Conservation (phyloP, 2,113 vertebrate genomes). For the Tiliqua scincoides region DNA sequence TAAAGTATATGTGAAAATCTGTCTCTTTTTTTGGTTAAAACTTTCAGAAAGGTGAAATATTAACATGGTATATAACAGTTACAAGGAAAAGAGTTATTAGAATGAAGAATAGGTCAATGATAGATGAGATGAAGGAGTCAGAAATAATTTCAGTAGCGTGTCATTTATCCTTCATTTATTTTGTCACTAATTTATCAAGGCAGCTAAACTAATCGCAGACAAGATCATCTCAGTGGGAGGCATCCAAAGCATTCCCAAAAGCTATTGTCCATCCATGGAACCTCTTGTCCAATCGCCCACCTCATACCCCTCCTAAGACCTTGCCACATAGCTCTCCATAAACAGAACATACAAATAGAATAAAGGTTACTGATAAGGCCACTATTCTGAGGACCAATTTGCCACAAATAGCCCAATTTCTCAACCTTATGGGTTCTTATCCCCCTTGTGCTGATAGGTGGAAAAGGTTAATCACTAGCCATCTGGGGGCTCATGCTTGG, state of each 20-base stretch:
- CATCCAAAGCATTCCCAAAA: not conserved
- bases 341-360: too few species aligned
- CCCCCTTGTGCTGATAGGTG: too few species aligned
- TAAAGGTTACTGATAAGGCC: too few species aligned
- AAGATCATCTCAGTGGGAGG: not conserved
- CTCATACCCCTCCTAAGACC: too few species aligned
- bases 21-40: not conserved
- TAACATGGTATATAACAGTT: not conserved
- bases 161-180: conserved; percentile 19
- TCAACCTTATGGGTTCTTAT: too few species aligned
- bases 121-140: not conserved
- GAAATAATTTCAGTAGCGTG: conserved; percentile 8
- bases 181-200: conserved; percentile 21
- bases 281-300: not conserved
- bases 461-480: too few species aligned
- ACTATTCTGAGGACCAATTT: too few species aligned
- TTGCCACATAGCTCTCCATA: too few species aligned
- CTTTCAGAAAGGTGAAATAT: not conserved
- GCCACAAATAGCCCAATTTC: too few species aligned
- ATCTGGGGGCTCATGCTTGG: too few species aligned
- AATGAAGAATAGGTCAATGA: conserved; percentile 25
- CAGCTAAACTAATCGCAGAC: not conserved
- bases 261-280: not conserved
- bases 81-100: not conserved
- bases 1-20: not conserved